Evolutionary conservation across 2,113 vertebrate genomes (phyloP), one percentile per base, ranked within the genome.

Genomic region (Hippocampus abdominalis): DNA sequence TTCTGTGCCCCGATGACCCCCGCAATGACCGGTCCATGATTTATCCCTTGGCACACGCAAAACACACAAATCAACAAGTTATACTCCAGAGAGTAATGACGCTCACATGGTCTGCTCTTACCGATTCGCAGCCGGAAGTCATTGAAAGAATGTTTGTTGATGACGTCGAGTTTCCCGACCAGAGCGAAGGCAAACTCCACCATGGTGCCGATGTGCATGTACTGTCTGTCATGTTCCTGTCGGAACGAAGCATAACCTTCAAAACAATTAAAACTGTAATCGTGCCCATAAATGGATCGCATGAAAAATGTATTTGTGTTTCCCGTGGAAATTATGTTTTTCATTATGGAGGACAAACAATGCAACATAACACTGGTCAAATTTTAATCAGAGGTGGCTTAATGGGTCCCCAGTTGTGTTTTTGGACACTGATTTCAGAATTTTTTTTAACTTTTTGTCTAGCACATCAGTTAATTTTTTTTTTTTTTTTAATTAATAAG

Each of bases 71-170:
- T 39, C 65, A 67, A 29, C 29, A 27, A 2, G 10, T 7, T 3
- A 11, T 20, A n/a, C 3, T 2, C 7, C 0, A 16, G 25, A 9
- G 18, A 29, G 8, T 15, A 4, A 3, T 21, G 10, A 23, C 18
- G 25, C 18, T 3, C 10, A 8, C 16, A n/a, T n/a, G 8, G 53
- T 20, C 51, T 1, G 10, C 63, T 72, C 94, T 63, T 89, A 99
- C 97, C 96, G 15, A 98, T 95, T 89, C 97, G 86, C 74, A 99
- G 91, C 76, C 93, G 94, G 93, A 99, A 99, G 90, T 98, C 95
- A 21, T 99, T 99, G 89, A 99, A 99, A 66, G 97, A 99, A 86
- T 99, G 97, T 83, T 95, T 98, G 90, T 99, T 99, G 85, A 99
- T 99, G 81, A 96, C 94, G 0, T 98, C 96, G 44, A 99, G 91